A percentile compares a stretch with the other conserved stretches of the same genome.
Evolutionary conservation across 2,113 vertebrate species (phyloP).

Genomic region (human): DNA sequence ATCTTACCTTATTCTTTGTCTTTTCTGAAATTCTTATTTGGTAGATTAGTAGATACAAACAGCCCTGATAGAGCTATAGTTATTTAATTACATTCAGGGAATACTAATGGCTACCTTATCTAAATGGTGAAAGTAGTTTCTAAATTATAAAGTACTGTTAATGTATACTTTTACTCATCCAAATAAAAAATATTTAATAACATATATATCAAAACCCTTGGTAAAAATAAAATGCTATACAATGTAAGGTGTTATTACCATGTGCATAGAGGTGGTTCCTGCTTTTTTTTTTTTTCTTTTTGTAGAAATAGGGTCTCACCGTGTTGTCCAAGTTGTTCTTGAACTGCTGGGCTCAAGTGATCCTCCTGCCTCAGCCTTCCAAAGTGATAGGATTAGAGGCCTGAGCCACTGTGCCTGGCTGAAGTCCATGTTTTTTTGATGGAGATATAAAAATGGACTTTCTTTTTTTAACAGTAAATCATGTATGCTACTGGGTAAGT

Average conservation of each 20-base stretch:
- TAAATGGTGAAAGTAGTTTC: neutral
- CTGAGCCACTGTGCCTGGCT: neutral
- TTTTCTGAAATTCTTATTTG: conserved; percentile 17
- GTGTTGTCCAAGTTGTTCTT: neutral
- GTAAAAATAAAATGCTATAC: neutral
- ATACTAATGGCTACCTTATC: neutral
- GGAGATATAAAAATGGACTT: neutral
- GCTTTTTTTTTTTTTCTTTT: neutral
- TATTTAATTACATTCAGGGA: neutral
- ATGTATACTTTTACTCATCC: neutral
- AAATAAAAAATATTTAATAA: neutral
- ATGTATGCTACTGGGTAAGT: neutral
- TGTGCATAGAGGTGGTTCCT: neutral
- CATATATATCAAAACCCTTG: neutral
- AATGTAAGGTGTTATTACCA: neutral
- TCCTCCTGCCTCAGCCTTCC: neutral
- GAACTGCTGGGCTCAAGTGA: neutral
- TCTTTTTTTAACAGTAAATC: neutral
- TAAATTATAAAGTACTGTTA: neutral
- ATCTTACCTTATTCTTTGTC: neutral
- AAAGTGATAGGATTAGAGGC: neutral
- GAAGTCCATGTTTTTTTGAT: neutral
- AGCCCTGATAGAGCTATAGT: neutral
- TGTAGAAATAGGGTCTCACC: neutral
- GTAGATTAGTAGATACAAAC: neutral